Percentiles rank a stretch among this genome's conserved stretches.
phyloP scores from a whole-genome alignment of 2,797 vertebrate species.

The Phataginus tetradactyla region DNA sequence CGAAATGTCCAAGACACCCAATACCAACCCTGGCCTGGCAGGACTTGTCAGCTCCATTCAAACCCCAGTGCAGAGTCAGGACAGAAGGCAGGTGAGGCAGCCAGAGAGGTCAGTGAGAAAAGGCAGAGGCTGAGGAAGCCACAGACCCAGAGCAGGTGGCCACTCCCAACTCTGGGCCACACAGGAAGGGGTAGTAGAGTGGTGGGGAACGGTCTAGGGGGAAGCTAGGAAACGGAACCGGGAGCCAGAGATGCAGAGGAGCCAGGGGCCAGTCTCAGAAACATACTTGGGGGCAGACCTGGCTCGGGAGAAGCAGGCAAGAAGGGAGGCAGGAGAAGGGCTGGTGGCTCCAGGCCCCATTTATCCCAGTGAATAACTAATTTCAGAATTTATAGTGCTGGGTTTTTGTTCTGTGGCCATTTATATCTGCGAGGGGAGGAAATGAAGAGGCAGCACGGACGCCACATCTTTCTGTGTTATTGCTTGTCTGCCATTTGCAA shows the following conservation, averaged over 20 bases:
- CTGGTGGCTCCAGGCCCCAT: conserved; percentile 80
- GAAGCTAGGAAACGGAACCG: neutral
- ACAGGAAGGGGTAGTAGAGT: neutral
- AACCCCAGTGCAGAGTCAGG: neutral
- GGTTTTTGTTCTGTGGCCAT: conserved; percentile 90
- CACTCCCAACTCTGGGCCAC: conserved; percentile 6
- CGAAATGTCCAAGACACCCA: conserved; percentile 30
- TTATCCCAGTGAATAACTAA: conserved; percentile 91
- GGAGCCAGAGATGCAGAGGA: conserved; percentile 79
- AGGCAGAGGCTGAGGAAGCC: neutral
- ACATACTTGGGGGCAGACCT: conserved; percentile 69
- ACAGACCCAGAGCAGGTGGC: neutral
- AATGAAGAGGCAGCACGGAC: conserved; percentile 90
- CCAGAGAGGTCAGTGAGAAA: neutral
- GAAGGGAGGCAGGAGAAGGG: conserved; percentile 28
- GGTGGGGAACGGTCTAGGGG: conserved; percentile 79
- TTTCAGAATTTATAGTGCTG: conserved; percentile 91
- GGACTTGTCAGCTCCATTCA: neutral
- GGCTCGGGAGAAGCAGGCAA: neutral
- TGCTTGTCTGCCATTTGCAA: conserved; percentile 95
- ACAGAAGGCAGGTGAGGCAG: neutral
- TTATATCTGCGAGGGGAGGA: conserved; percentile 90
- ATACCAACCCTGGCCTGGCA: neutral
- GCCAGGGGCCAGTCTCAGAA: conserved; percentile 78
- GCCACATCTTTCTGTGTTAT: conserved; percentile 93